Percentiles rank a stretch among this genome's conserved stretches.
phyloP scores from a whole-genome alignment of 2,113 vertebrate genomes.

The Zingel zingel region DNA sequence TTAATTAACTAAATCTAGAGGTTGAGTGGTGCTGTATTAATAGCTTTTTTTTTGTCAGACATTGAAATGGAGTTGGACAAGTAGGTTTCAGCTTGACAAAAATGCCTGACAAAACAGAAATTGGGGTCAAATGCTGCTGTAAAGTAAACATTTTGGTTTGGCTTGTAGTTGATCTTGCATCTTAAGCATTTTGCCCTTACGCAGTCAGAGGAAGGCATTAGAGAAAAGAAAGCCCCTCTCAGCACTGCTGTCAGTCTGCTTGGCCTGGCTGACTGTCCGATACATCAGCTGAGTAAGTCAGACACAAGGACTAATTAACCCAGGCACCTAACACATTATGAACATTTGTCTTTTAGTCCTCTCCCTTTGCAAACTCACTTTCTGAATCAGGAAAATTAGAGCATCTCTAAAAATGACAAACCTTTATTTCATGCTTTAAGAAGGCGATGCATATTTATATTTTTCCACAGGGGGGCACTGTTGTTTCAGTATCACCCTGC shows the following conservation, averaged over 20 bases:
- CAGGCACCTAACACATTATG: background rate
- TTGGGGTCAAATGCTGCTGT: background rate
- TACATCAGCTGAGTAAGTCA: constrained; percentile 12
- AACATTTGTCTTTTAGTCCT: background rate
- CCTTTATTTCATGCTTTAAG: too few relatives aligned
- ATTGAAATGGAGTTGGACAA: background rate
- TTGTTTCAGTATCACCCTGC: constrained; percentile 8
- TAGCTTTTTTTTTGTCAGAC: background rate
- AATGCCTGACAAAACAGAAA: background rate
- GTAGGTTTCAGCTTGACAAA: background rate
- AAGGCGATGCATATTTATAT: background rate
- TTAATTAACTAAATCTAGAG: background rate
- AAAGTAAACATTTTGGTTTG: background rate
- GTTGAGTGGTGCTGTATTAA: background rate
- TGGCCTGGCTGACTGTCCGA: constrained; percentile 11
- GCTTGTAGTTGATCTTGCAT: background rate
- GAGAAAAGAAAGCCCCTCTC: constrained; percentile 21
- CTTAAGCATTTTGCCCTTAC: constrained; percentile 9
- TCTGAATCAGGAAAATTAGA: background rate
- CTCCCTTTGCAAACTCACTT: background rate
- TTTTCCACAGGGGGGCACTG: constrained; percentile 59
- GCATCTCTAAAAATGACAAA: background rate
- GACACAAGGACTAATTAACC: constrained; percentile 17
- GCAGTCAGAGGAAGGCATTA: background rate
- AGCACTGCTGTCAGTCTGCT: constrained; percentile 19